These are phyloP conservation scores for Musca vetustissima DNA, from an alignment of 1,140 invertebrate genomes.

Conservation along the genomic window DNA sequence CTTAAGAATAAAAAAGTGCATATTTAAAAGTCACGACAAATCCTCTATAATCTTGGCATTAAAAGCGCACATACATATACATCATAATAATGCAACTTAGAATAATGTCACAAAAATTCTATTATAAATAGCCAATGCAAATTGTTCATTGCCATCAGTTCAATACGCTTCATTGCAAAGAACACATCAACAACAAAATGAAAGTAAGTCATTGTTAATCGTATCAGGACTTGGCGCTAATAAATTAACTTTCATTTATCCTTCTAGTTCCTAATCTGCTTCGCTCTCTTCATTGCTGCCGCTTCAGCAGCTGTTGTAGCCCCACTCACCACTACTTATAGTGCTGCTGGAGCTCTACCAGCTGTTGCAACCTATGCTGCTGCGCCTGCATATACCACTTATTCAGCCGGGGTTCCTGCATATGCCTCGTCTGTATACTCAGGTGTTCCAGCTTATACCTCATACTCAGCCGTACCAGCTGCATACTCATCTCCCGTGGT, in stretches of 20 bases:
- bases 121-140: not conserved
- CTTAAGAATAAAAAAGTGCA: no score
- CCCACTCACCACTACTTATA: slow-evolving; percentile 27
- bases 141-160: not conserved
- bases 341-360: slow-evolving; percentile 38
- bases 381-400: slow-evolving; percentile 29
- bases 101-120: not conserved
- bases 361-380: slow-evolving; percentile 33
- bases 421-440: not conserved
- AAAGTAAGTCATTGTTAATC: not conserved
- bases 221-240: no score
- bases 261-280: slow-evolving; percentile 45
- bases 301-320: slow-evolving; percentile 46
- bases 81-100: no score
- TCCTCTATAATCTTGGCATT: no score
- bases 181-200: slow-evolving; percentile 3
- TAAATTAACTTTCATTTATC: no score
- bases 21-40: no score
- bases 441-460: slow-evolving; percentile 2
- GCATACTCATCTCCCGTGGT: not conserved
- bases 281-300: slow-evolving; percentile 44
- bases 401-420: slow-evolving; percentile 35
- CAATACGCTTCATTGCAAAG: slow-evolving; percentile 15
- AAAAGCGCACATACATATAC: no score
- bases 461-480: slow-evolving; percentile 27